Conservation (phyloP, 2,888 invertebrate species). For the Calameuta pallipes region DNA sequence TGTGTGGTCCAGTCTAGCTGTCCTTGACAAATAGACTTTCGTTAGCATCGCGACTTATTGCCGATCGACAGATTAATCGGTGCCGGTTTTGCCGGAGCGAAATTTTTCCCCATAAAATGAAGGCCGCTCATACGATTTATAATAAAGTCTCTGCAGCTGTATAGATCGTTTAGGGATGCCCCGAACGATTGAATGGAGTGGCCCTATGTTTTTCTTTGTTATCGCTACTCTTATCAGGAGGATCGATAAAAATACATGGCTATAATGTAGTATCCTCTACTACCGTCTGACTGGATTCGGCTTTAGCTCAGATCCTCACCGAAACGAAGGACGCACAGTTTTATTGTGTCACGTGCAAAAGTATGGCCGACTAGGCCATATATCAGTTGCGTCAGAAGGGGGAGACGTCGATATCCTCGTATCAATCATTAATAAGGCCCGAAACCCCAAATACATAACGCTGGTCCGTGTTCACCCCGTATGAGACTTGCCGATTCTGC, state of each 20-base stretch:
- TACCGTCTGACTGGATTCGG: neutral
- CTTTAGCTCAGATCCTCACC: neutral
- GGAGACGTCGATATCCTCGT: constrained; percentile 65
- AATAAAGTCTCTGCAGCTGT: constrained; percentile 5
- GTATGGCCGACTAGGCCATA: constrained; percentile 54
- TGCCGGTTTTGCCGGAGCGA: neutral
- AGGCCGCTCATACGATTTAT: constrained; percentile 37
- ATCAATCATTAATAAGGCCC: constrained; percentile 67
- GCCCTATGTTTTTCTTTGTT: neutral
- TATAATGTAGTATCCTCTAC: neutral
- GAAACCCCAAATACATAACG: constrained; percentile 64
- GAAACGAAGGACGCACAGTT: constrained; percentile 34
- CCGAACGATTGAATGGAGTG: neutral
- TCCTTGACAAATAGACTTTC: neutral
- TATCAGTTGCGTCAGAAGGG: constrained; percentile 62
- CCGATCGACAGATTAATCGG: constrained; percentile 6
- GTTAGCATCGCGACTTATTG: neutral
- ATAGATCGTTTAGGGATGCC: neutral
- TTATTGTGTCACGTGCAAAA: constrained; percentile 65
- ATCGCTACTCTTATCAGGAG: neutral
- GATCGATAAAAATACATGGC: constrained; percentile 51
- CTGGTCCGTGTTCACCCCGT: constrained; percentile 8
- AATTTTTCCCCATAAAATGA: constrained; percentile 3
- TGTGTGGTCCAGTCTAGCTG: neutral
- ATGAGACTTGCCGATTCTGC: neutral